Evolutionary conservation across 2,888 invertebrate genomes (phyloP), one percentile per base, ranked within the genome.

Genomic region (Zygothrica quintamaculata): DNA sequence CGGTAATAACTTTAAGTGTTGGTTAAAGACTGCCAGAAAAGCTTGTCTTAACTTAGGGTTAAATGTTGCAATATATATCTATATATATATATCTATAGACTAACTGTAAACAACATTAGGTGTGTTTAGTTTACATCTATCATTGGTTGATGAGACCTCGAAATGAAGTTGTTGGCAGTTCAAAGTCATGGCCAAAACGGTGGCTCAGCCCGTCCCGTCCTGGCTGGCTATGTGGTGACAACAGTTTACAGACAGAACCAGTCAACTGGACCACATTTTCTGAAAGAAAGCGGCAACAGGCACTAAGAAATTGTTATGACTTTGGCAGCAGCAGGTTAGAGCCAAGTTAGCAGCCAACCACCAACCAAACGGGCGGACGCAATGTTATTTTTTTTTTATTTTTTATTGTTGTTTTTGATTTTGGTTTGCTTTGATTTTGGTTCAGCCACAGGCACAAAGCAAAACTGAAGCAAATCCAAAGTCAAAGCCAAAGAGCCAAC

Each of bases 241-340:
- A 74, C 59, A 56, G 62, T 60, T 29, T 44, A 15, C 40, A 43
- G 44, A 4, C 26, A 26, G 8, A 26, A 26, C 50, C 39, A 36
- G 42, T 59, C 70, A 74, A 70, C 81, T 86, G 78, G 74, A 84
- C 88, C 84, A 86, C 87, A 88, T 88, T 88, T 88, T 87, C 87
- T 74, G 33, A 88, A 74, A 87, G 87, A 88, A 88, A 88, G 87
- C 84, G 61, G 79, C 59, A 39, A 18, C 57, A 36, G 33, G 46
- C 36, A 57, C 65, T 46, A 39, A 59, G 62, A 55, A 75, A 75
- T 69, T 76, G 70, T 79, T 78, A 76, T 67, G 70, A 70, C 65
- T 79, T 15, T 44, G 71, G 36, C 64, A 55, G 59, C 61, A 39
- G 40, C 39, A 59, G 51, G 33, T 13, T 11, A 9, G 40, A 34